phyloP scores from a whole-genome alignment of 2,888 invertebrate genomes.

The Lordiphosa andalusiaca region DNA sequence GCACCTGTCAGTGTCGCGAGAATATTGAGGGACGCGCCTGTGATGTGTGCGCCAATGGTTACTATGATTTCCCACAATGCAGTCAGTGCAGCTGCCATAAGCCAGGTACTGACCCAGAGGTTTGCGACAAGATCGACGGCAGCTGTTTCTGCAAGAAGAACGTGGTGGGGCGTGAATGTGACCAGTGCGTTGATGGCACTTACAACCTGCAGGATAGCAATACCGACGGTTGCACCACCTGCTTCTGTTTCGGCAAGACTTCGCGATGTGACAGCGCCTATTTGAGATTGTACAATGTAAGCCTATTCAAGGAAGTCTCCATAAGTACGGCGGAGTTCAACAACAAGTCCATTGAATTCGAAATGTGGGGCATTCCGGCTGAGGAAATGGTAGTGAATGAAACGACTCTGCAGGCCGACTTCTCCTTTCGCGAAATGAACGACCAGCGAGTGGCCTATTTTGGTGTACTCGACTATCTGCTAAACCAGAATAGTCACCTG shows the following conservation, averaged over 20 bases:
- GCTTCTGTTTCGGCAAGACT: constrained; percentile 98
- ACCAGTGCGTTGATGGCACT: constrained; percentile 92
- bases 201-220: constrained; percentile 93
- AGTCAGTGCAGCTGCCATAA: constrained; percentile 89
- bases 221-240: constrained; percentile 95
- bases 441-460: constrained; percentile 77
- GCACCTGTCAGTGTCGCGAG: constrained; percentile 91
- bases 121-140: constrained; percentile 89
- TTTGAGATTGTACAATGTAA: constrained; percentile 81
- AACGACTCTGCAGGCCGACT: constrained; percentile 78
- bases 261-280: constrained; percentile 90
- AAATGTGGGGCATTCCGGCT: constrained; percentile 67
- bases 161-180: constrained; percentile 89
- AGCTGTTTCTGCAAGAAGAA: constrained; percentile 89
- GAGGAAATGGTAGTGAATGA: constrained; percentile 77
- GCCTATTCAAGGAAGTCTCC: constrained; percentile 73
- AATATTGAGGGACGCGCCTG: constrained; percentile 95
- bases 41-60: constrained; percentile 91
- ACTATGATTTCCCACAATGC: constrained; percentile 94
- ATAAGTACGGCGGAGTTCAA: constrained; percentile 71
- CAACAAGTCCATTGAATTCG: constrained; percentile 64
- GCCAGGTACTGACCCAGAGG: constrained; percentile 91
- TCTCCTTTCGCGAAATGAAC: constrained; percentile 67
- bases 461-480: constrained; percentile 77
- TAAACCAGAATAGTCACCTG: constrained; percentile 85